These are phyloP conservation scores for Congeria kusceri DNA, from an alignment of 2,888 invertebrate species.

Conservation along the genomic window DNA sequence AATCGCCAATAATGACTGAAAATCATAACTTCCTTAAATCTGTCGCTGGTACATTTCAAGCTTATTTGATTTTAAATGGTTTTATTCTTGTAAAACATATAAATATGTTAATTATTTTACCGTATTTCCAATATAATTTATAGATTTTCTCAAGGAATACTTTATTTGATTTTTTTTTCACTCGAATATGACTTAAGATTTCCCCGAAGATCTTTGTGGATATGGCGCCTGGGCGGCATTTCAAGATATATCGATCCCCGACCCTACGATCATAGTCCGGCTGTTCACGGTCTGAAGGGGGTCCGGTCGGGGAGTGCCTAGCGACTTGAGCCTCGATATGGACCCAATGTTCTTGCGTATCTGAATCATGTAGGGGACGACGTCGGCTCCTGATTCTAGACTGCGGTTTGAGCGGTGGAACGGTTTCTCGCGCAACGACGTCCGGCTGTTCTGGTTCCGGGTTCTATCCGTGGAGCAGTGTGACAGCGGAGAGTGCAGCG, in stretches of 20 bases:
- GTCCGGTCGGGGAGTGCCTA: conserved; percentile 27
- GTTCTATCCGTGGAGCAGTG: conserved; percentile 16
- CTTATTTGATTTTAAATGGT: too few species aligned
- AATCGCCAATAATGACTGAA: too few species aligned
- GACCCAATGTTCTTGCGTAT: conserved; percentile 51
- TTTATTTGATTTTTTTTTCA: too few species aligned
- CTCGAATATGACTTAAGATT: too few species aligned
- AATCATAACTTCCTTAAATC: too few species aligned
- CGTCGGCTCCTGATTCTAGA: conserved; percentile 16
- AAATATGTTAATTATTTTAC: too few species aligned
- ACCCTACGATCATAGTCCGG: conserved; percentile 63
- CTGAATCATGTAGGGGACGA: conserved; percentile 53
- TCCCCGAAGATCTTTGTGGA: too few species aligned
- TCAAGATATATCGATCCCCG: conserved; percentile 31
- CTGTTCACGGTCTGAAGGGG: conserved; percentile 63
- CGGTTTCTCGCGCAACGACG: conserved; percentile 6
- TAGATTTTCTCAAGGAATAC: too few species aligned
- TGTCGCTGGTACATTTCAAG: too few species aligned
- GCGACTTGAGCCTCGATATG: conserved; percentile 36
- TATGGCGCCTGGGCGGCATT: too few species aligned
- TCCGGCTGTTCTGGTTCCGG: not conserved
- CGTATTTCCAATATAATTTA: too few species aligned
- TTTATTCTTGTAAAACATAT: too few species aligned
- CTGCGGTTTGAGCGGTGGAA: conserved; percentile 30
- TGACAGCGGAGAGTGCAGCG: conserved; percentile 34